phyloP scores from a whole-genome alignment of 2,888 invertebrate species.

The Serripes groenlandicus region DNA sequence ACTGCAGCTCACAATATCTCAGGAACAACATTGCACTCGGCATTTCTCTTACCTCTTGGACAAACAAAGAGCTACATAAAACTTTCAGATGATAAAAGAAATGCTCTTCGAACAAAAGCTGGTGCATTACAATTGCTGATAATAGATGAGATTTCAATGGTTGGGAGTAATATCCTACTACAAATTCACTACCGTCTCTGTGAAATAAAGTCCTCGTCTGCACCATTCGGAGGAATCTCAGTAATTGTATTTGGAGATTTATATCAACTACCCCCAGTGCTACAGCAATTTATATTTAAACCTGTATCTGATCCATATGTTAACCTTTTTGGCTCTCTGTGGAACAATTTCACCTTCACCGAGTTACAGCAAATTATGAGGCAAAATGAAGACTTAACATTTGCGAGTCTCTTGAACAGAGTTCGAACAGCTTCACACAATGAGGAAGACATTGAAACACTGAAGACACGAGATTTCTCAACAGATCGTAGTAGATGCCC shows the following conservation, averaged over 20 bases:
- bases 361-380: no score
- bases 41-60: constrained; percentile 55
- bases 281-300: constrained; percentile 45
- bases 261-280: constrained; percentile 50
- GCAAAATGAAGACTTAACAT: no score
- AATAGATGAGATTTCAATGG: constrained; percentile 69
- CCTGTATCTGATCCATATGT: constrained; percentile 26
- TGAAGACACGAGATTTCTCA: constrained; percentile 39
- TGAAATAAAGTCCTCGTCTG: constrained; percentile 33
- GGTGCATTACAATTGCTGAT: constrained; percentile 53
- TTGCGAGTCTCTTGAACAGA: no score
- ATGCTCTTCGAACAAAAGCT: constrained; percentile 35
- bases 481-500: constrained; percentile 2
- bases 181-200: constrained; percentile 61
- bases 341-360: no score
- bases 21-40: constrained; percentile 61
- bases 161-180: constrained; percentile 54
- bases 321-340: neutral
- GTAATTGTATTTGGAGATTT: constrained; percentile 54
- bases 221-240: constrained; percentile 60
- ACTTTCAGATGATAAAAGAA: constrained; percentile 56
- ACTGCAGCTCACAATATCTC: constrained; percentile 63
- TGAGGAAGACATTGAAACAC: constrained; percentile 24
- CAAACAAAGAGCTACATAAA: constrained; percentile 53
- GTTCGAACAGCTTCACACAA: constrained; percentile 36